Evolutionary conservation across 2,888 invertebrate species (phyloP).

Genomic region (Campoletis raptor): DNA sequence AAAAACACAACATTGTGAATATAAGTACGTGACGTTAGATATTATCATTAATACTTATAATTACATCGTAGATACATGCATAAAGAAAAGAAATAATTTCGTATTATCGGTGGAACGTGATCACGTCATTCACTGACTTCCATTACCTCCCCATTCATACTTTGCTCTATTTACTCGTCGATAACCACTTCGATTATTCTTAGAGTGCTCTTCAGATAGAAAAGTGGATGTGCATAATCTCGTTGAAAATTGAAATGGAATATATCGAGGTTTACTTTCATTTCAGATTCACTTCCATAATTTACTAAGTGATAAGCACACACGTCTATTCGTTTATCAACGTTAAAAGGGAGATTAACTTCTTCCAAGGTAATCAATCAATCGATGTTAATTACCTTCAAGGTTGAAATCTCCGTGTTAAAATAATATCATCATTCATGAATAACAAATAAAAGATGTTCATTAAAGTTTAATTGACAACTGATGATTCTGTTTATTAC

Average conservation of each 20-base stretch:
- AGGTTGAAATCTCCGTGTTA: neutral
- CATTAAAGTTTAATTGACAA: neutral
- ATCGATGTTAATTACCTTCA: neutral
- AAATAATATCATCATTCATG: neutral
- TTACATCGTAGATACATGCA: neutral
- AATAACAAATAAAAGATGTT: neutral
- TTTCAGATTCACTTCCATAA: constrained; percentile 8
- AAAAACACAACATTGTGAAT: neutral
- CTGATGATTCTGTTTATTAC: neutral
- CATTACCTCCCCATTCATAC: constrained; percentile 3
- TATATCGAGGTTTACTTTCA: constrained; percentile 26
- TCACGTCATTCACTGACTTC: constrained; percentile 15
- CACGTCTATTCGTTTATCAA: constrained; percentile 1
- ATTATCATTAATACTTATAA: neutral
- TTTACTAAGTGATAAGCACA: constrained; percentile 16
- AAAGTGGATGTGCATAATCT: constrained; percentile 12
- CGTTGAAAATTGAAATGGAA: constrained; percentile 26
- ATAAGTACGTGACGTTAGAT: neutral
- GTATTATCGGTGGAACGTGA: neutral
- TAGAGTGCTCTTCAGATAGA: constrained; percentile 13
- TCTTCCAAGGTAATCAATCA: neutral
- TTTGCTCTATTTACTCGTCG: constrained; percentile 27
- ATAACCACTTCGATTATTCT: constrained; percentile 31
- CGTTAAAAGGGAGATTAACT: neutral
- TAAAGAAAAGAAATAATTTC: neutral